phyloP scores from a whole-genome alignment of 2,797 vertebrate species.

The Rhabdomys pumilio region DNA sequence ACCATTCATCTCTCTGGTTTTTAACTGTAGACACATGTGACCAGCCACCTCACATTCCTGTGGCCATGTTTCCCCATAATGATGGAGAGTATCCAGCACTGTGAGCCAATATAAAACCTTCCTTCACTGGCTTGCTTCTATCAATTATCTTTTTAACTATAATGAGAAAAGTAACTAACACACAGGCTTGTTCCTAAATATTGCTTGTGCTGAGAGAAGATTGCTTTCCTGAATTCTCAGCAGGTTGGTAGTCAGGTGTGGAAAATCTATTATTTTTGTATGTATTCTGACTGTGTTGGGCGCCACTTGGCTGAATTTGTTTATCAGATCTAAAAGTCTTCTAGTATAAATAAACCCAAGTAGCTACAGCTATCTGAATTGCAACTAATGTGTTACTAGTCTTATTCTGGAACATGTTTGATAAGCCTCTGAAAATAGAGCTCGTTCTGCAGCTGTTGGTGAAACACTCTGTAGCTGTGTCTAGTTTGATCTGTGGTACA shows the following conservation, averaged over 20 bases:
- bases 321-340: neutral
- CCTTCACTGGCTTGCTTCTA: neutral
- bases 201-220: neutral
- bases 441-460: neutral
- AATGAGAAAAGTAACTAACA: neutral
- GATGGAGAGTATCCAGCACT: neutral
- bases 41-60: neutral
- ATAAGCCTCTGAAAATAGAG: neutral
- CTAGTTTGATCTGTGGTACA: no score
- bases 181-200: neutral
- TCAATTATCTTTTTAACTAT: neutral
- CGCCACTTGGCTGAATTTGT: conserved; percentile 17
- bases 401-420: neutral
- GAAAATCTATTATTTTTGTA: neutral
- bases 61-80: neutral
- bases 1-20: neutral
- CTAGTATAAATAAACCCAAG: neutral
- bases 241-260: neutral
- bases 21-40: neutral
- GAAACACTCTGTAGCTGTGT: neutral
- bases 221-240: neutral
- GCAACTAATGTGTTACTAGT: neutral
- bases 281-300: neutral
- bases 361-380: neutral
- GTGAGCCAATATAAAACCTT: neutral